Conservation (phyloP, 2,888 invertebrate genomes). For the Lepetodrilus schrolli region DNA sequence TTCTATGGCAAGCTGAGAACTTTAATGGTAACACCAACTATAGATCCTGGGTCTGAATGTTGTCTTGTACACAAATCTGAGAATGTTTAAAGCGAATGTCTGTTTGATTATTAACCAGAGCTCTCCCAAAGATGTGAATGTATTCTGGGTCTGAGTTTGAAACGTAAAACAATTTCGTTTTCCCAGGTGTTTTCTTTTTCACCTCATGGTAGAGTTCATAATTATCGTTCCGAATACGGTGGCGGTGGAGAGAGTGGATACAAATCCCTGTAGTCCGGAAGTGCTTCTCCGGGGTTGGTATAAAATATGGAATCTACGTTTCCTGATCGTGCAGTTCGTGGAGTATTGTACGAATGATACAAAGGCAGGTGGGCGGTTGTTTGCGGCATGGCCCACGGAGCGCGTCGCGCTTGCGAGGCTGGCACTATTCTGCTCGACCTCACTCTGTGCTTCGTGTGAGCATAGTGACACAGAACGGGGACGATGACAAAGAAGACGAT, state of each 20-base stretch:
- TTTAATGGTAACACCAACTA: no score
- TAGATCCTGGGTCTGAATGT: no score
- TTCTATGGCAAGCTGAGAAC: no score
- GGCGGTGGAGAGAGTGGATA: background rate
- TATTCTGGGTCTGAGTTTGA: no score
- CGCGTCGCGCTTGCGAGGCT: background rate
- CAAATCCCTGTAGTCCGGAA: background rate
- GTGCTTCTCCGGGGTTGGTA: background rate
- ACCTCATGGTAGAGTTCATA: no score
- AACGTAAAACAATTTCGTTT: no score
- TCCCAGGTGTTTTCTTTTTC: no score
- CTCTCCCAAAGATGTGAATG: no score
- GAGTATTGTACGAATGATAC: background rate
- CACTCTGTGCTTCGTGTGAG: background rate
- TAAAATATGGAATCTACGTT: background rate
- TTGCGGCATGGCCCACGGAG: background rate
- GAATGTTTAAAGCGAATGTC: no score
- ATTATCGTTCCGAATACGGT: background rate
- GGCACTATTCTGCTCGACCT: background rate
- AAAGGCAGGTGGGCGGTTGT: background rate
- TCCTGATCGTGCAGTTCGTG: background rate
- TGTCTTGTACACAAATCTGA: no score
- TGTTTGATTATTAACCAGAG: no score
- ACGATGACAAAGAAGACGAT: background rate
- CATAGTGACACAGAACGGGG: background rate